Conservation (phyloP, 2,113 vertebrate genomes). For the Seriola quinqueradiata region DNA sequence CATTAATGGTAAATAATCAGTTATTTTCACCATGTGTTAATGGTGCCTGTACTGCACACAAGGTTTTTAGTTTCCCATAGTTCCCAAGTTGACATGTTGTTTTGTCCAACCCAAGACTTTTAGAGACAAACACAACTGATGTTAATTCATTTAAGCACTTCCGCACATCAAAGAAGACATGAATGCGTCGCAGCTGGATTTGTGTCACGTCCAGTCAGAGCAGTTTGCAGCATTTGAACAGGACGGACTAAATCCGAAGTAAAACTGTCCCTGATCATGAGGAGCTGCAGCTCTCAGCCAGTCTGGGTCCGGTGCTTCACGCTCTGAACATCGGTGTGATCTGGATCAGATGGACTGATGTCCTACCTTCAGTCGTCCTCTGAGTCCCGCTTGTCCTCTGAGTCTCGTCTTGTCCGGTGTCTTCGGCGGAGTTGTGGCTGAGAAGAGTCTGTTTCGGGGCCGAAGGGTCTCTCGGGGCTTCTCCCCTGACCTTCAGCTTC, state of each 20-base stretch:
- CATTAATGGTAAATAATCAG: too few species aligned
- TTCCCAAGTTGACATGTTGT: too few species aligned
- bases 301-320: not conserved
- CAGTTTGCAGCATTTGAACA: not conserved
- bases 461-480: conserved; percentile 40
- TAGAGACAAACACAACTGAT: not conserved
- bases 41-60: too few species aligned
- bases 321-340: not conserved
- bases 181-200: not conserved
- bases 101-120: too few species aligned
- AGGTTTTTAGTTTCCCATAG: too few species aligned
- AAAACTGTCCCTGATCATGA: not conserved
- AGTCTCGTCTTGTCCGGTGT: not conserved
- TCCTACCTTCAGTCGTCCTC: conserved; percentile 14
- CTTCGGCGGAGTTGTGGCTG: not conserved
- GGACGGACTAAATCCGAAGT: not conserved
- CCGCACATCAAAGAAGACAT: too few species aligned
- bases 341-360: not conserved
- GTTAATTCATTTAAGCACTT: too few species aligned
- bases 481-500: conserved; percentile 71
- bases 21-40: too few species aligned
- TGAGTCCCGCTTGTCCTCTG: not conserved
- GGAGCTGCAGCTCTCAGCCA: not conserved
- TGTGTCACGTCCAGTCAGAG: not conserved
- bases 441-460: conserved; percentile 28